Percentiles rank a stretch among this genome's conserved stretches.
These are phyloP conservation scores for Watsonalla binaria DNA, from an alignment of 2,888 invertebrate species.

Conservation along the genomic window DNA sequence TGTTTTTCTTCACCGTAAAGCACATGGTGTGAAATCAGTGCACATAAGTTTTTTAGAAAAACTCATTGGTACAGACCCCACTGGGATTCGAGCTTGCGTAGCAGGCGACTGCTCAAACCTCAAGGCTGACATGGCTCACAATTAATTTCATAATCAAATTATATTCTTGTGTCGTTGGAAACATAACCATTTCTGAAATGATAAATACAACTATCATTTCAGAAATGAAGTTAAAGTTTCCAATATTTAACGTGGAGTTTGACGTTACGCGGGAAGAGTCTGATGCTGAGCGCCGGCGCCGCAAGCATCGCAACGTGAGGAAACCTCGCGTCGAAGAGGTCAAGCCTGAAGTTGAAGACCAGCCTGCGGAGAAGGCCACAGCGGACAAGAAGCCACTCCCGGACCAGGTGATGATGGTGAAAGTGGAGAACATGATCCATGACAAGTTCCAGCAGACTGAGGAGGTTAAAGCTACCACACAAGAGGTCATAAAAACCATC, in stretches of 20 bases:
- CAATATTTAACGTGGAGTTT: constrained; percentile 89
- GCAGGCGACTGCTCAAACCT: too few relatives aligned
- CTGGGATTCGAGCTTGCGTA: too few relatives aligned
- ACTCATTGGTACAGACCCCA: too few relatives aligned
- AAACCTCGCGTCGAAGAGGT: constrained; percentile 30
- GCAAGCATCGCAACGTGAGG: constrained; percentile 62
- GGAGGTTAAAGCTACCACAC: constrained; percentile 97
- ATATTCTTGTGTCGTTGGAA: neutral
- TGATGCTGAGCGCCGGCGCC: constrained; percentile 77
- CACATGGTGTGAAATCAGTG: too few relatives aligned
- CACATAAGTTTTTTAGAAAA: too few relatives aligned
- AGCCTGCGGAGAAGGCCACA: constrained; percentile 20
- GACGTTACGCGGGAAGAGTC: constrained; percentile 89
- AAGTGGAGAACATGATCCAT: constrained; percentile 94
- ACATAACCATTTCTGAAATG: constrained; percentile 62
- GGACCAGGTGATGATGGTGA: constrained; percentile 88
- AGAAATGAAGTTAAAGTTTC: constrained; percentile 89
- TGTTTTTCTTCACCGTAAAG: too few relatives aligned
- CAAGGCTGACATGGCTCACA: too few relatives aligned
- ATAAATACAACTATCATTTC: constrained; percentile 49
- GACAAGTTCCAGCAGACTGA: constrained; percentile 94
- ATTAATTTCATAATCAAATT: neutral
- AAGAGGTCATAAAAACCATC: constrained; percentile 98
- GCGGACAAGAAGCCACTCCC: constrained; percentile 40
- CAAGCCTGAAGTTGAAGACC: constrained; percentile 16